A percentile compares a stretch with the other conserved stretches of the same genome.
Conservation (phyloP, 2,113 vertebrate genomes). For the Chaetura pelagica region DNA sequence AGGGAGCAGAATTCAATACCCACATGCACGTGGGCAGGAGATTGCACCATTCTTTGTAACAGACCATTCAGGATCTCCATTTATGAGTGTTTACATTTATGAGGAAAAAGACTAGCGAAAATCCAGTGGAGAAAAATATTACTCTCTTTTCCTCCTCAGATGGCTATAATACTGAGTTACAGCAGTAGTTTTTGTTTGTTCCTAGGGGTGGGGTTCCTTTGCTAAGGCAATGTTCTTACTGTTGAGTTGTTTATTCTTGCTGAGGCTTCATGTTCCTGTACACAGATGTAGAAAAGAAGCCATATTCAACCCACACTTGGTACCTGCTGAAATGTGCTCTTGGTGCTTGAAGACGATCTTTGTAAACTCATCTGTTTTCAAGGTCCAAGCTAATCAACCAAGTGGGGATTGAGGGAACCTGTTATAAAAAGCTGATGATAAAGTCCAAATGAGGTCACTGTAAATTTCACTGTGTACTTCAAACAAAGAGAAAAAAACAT, state of each 20-base stretch:
- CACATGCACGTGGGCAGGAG: neutral
- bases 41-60: neutral
- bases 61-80: neutral
- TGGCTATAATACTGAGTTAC: neutral
- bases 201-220: neutral
- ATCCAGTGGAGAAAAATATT: neutral
- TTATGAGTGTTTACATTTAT: neutral
- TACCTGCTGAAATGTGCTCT: neutral
- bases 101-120: neutral
- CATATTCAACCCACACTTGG: neutral
- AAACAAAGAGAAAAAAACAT: slow-evolving; percentile 52
- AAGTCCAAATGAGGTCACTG: slow-evolving; percentile 18
- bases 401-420: neutral
- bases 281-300: neutral
- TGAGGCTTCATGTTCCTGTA: neutral
- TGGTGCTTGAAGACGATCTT: neutral
- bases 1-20: neutral
- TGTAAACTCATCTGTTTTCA: neutral
- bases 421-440: slow-evolving; percentile 15
- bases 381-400: neutral
- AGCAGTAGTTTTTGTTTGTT: neutral
- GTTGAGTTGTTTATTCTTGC: neutral
- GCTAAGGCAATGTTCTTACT: neutral
- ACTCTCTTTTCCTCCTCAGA: neutral
- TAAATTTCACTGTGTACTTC: neutral